Conservation (phyloP, 2,888 invertebrate species). For the Crossocerus cetratus region DNA sequence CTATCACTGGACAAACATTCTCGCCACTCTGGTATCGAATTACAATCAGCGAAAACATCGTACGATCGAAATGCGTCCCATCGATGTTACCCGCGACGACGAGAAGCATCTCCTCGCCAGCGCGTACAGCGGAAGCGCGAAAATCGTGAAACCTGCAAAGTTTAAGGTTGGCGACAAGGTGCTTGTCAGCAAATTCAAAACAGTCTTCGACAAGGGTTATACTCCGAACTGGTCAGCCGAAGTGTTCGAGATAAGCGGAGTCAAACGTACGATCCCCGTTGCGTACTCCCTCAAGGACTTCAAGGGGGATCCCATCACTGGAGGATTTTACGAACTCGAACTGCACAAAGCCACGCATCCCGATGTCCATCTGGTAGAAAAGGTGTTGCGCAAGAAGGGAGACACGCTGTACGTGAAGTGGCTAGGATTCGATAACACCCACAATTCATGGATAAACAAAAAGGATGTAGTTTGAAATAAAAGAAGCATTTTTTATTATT, state of each 20-base stretch:
- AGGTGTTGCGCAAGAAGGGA: constrained; percentile 25
- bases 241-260: constrained; percentile 64
- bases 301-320: constrained; percentile 58
- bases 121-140: neutral
- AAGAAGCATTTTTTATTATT: neutral
- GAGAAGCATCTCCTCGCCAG: neutral
- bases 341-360: constrained; percentile 20
- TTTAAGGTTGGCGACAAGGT: constrained; percentile 65
- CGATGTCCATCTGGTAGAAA: constrained; percentile 26
- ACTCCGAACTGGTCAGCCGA: constrained; percentile 69
- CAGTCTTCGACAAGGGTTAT: constrained; percentile 67
- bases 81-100: neutral
- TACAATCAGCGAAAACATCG: constrained; percentile 42
- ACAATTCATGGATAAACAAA: constrained; percentile 38
- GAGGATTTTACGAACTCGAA: constrained; percentile 46
- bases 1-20: constrained; percentile 50
- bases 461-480: neutral
- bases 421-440: constrained; percentile 25
- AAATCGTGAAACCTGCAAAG: constrained; percentile 12
- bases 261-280: constrained; percentile 61
- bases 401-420: constrained; percentile 29
- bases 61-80: neutral
- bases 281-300: constrained; percentile 66
- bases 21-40: constrained; percentile 23
- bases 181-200: constrained; percentile 65